Evolutionary conservation across 1,140 invertebrate genomes (phyloP).

Genomic region (Drosophila chauvacae): DNA sequence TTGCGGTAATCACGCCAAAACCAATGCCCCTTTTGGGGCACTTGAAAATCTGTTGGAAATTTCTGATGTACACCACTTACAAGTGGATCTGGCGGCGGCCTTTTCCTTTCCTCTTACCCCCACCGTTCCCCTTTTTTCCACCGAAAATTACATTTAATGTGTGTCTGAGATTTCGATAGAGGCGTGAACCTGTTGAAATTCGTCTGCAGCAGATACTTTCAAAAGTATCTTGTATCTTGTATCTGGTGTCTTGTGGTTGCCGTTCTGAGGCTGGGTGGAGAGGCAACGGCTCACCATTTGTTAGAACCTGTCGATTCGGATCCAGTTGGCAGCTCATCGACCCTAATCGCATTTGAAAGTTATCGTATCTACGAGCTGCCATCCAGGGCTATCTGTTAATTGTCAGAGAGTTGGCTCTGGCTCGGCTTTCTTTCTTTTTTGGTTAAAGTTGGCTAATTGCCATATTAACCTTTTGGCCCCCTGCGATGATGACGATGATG

Average conservation of each 20-base stretch:
- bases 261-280: background rate
- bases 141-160: constrained; percentile 74
- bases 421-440: constrained; percentile 29
- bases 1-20: constrained; percentile 68
- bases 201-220: constrained; percentile 46
- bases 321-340: constrained; percentile 60
- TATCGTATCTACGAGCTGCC: constrained; percentile 41
- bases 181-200: constrained; percentile 77
- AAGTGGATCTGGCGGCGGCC: constrained; percentile 45
- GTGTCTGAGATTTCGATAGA: constrained; percentile 63
- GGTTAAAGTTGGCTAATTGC: constrained; percentile 72
- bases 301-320: constrained; percentile 70
- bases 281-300: constrained; percentile 42
- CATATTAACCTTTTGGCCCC: constrained; percentile 76
- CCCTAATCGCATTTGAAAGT: constrained; percentile 79
- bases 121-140: constrained; percentile 7
- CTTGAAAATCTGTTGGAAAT: constrained; percentile 76
- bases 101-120: constrained; percentile 21
- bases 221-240: constrained; percentile 34
- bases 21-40: constrained; percentile 22
- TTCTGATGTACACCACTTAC: constrained; percentile 74
- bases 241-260: constrained; percentile 35
- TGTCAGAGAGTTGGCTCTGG: constrained; percentile 24
- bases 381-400: constrained; percentile 41
- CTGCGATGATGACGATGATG: constrained; percentile 39